These are phyloP conservation scores for Ips nitidus DNA, from an alignment of 1,140 invertebrate genomes.

Conservation along the genomic window DNA sequence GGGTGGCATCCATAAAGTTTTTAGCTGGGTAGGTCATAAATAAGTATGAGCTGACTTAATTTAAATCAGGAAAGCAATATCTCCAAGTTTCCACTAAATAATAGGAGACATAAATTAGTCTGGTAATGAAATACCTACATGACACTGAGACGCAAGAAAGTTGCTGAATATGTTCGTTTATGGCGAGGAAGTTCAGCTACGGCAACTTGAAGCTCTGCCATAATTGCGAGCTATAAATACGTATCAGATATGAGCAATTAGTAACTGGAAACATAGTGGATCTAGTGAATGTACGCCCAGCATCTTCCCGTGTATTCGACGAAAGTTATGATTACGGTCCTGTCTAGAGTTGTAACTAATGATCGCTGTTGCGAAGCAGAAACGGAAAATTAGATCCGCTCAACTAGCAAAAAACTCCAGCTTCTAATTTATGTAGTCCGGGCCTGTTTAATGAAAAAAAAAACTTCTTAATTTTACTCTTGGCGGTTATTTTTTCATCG, in stretches of 20 bases:
- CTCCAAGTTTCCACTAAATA: constrained; percentile 45
- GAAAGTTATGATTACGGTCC: constrained; percentile 33
- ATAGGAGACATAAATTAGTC: constrained; percentile 46
- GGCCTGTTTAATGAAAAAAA: no score
- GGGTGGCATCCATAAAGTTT: background rate
- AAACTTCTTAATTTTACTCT: constrained; percentile 15
- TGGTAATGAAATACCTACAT: constrained; percentile 50
- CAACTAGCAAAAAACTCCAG: no score
- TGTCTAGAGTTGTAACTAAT: constrained; percentile 16
- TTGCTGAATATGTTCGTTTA: constrained; percentile 46
- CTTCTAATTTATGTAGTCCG: no score
- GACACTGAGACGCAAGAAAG: constrained; percentile 47
- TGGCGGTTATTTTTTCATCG: constrained; percentile 38
- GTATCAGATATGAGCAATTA: constrained; percentile 50
- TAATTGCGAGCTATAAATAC: constrained; percentile 49
- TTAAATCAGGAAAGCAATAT: constrained; percentile 44
- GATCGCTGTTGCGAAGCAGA: constrained; percentile 7
- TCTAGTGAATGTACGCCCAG: constrained; percentile 31
- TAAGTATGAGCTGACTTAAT: constrained; percentile 29
- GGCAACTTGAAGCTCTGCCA: constrained; percentile 46
- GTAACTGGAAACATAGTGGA: constrained; percentile 40
- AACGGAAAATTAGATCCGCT: background rate
- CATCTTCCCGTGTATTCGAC: constrained; percentile 34
- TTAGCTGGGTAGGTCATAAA: background rate
- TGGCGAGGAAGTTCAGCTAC: constrained; percentile 41